These are phyloP conservation scores for Hydrozoanthus gracilis DNA, from an alignment of 92 coral and sea anemone genomes.

Conservation along the genomic window DNA sequence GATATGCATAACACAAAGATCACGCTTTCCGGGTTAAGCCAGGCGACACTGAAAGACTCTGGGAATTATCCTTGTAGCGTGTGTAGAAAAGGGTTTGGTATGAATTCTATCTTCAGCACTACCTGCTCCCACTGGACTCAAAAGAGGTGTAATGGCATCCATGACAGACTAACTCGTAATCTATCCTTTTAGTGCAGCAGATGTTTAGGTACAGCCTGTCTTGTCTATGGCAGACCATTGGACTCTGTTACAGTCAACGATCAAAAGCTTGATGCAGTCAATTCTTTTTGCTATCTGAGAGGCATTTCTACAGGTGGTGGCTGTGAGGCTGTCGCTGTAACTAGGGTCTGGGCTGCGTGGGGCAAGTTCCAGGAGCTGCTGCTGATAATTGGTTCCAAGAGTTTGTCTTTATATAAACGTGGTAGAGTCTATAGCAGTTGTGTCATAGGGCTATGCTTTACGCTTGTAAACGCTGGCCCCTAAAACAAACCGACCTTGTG, in stretches of 20 bases:
- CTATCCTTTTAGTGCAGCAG: constrained; percentile 34
- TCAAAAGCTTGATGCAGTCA: constrained; percentile 35
- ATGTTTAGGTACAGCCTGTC: constrained; percentile 26
- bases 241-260: constrained; percentile 21
- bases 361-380: constrained; percentile 34
- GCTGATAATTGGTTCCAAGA: too few relatives aligned
- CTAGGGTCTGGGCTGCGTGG: constrained; percentile 42
- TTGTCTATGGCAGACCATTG: constrained; percentile 13
- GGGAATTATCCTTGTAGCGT: too few relatives aligned
- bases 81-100: too few relatives aligned
- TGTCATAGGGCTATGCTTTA: not conserved
- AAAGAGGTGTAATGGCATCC: too few relatives aligned
- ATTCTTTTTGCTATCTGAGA: constrained; percentile 37
- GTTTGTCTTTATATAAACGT: not conserved
- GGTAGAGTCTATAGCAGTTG: too few relatives aligned
- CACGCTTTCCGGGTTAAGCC: too few relatives aligned
- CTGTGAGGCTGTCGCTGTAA: constrained; percentile 21
- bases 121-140: not conserved
- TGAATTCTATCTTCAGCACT: too few relatives aligned
- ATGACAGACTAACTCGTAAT: constrained; percentile 9
- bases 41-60: too few relatives aligned
- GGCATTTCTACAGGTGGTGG: constrained; percentile 48
- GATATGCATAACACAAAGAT: too few relatives aligned
- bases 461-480: constrained; percentile 51
- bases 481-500: constrained; percentile 31